Base-by-base conservation (phyloP, 2,888 invertebrate genomes). In the Sialis fuliginosa region DNA sequence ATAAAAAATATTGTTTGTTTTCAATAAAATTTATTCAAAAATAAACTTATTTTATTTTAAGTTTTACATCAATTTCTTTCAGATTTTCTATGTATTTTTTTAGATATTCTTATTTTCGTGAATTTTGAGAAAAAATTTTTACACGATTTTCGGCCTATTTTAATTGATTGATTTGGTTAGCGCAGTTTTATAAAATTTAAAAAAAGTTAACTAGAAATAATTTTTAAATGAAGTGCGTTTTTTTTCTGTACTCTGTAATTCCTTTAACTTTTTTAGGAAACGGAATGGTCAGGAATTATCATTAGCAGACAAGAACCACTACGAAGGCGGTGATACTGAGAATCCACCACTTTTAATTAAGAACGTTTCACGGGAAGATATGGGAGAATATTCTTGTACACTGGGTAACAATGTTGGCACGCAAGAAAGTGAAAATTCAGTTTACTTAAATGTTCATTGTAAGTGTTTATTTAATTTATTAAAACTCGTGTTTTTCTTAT, bases 311-410 rank as follows among this genome's bases (percentile, higher is more conserved):
- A 61, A 66, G 46, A 72, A 71, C 39, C 82, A 79, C 61, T 88
- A 79, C 65, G 77, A 79, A 51, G 88, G 86, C 2, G 89, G 87
- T 4, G 80, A 74, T 42, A 71, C 77, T 0, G 79, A 81, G 51
- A 79, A 84, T 58, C 82, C 85, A 6, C 77, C 82, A 0, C 70
- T 93, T 42, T 74, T 81, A 49, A 84, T 93, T 54, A 74, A 75
- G 56, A 79, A 85, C 54, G 77, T 88, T 0, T 74, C 75, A 2
- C 75, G 86, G 7, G 70, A 70, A 1, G 92, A 93, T 63, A 79
- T 82, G 65, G 93, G 91, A 45, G 78, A 80, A 57, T 95, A 93
- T 64, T 77, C 79, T 31, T 93, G 92, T 59, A 69, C 78, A 50
- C 73, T 91, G 42, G 73, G 77, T 53, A 95, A 95, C 61, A 74